Evolutionary conservation across 2,888 invertebrate genomes (phyloP), one percentile per base, ranked within the genome.

Genomic region (Pandemis corylana): DNA sequence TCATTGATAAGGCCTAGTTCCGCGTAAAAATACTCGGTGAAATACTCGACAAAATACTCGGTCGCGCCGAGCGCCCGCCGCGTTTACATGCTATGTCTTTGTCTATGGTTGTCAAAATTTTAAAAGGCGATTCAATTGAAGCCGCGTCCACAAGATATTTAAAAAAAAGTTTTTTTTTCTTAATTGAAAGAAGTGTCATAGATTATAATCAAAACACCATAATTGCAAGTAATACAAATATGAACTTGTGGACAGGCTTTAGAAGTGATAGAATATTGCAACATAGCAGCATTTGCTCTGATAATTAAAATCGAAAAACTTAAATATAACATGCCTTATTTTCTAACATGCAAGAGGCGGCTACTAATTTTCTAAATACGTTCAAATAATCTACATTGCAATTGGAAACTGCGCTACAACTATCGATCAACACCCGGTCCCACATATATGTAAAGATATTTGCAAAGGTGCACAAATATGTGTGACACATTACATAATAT

Each of bases 1-100:
- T 85, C 84, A 86, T 80, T 79, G 81, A 80, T 82, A 83, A 84
- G 56, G 69, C 53, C 67, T 67, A 15, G n/a, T 36, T 64, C 65
- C 69, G 73, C 69, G 74, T n/a, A 20, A n/a, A 74, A 74, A 74
- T 74, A 74, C 69, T 61, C 69, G 61, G 12, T 63, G 51, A 70
- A 74, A 70, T 66, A 72, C 72, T 68, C 15, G 56, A 56, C 71
- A 64, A 76, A 77, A 80, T 71, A 68, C 68, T 68, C 63, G 53
- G 9, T 20, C 56, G 56, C 15, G 20, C 20, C 20, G 56, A 70
- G 46, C 53, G 62, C 46, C 51, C 46, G 65, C 51, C 64, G 64
- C 67, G 63, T 15, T 76, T 72, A 77, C 72, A 64, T 70, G 75
- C 66, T 76, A 77, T 7, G 67, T 71, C 69, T 15, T 78, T 78